Conservation (phyloP, 2,113 vertebrate species). For the Ivindomyrus marchei region DNA sequence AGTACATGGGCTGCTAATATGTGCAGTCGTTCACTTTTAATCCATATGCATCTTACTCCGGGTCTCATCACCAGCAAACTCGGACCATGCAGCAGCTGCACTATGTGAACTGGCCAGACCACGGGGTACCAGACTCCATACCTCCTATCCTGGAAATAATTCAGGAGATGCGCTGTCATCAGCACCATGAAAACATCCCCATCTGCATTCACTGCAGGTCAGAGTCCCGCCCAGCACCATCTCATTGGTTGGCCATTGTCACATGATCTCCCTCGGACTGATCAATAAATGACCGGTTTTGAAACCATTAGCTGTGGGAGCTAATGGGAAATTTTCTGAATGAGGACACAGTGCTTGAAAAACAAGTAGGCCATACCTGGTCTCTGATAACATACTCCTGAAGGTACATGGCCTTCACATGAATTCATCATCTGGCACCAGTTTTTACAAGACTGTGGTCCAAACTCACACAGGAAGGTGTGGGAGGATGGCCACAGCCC, state of each 20-base stretch:
- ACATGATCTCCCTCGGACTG: neutral
- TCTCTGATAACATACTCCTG: neutral
- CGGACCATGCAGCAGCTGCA: slow-evolving; percentile 82
- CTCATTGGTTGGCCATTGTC: neutral
- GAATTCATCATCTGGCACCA: neutral
- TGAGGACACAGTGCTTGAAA: neutral
- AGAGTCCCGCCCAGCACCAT: neutral
- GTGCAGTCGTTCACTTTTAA: neutral
- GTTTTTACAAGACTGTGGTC: neutral
- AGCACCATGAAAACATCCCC: slow-evolving; percentile 68
- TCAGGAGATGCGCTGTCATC: slow-evolving; percentile 70
- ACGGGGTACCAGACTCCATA: slow-evolving; percentile 81
- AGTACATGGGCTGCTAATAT: neutral
- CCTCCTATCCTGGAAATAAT: slow-evolving; percentile 82
- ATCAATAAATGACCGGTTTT: neutral
- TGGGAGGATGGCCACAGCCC: slow-evolving; percentile 32
- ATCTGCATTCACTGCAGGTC: slow-evolving; percentile 97
- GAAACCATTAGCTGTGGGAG: neutral
- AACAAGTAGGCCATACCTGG: neutral
- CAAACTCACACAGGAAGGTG: slow-evolving; percentile 43
- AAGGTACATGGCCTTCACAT: neutral
- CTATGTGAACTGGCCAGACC: slow-evolving; percentile 92
- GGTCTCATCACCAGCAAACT: slow-evolving; percentile 9
- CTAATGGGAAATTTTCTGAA: neutral
- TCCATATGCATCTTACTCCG: neutral